These are phyloP conservation scores for Abramis brama DNA, from an alignment of 2,113 vertebrate species.

Conservation along the genomic window DNA sequence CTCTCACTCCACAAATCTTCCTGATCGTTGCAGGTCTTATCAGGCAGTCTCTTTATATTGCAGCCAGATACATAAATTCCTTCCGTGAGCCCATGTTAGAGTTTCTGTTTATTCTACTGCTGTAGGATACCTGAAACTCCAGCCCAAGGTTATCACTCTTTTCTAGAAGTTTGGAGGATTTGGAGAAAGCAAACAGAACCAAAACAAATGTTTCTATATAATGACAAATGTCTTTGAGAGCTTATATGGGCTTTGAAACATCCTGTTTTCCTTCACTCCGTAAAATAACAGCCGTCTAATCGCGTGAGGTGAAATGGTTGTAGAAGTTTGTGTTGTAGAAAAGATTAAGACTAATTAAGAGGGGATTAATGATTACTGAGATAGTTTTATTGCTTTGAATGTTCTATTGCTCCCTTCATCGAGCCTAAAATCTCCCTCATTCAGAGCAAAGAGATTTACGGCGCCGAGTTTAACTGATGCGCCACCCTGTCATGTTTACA, in stretches of 20 bases:
- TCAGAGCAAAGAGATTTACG: not conserved
- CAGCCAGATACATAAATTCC: constrained; percentile 25
- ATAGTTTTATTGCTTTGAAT: not conserved
- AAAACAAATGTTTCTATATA: constrained; percentile 2
- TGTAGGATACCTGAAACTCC: not conserved
- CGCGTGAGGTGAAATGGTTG: not conserved
- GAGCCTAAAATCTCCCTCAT: not conserved
- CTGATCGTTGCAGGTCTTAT: constrained; percentile 16
- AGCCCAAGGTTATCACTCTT: constrained; percentile 15
- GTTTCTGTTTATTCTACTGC: constrained; percentile 11
- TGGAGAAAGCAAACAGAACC: not conserved
- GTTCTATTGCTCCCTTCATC: not conserved
- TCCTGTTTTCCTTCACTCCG: not conserved
- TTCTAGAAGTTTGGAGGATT: not conserved
- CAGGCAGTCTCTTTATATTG: constrained; percentile 25
- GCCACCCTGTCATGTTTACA: constrained; percentile 45
- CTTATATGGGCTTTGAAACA: not conserved
- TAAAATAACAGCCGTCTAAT: not conserved
- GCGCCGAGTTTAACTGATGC: not conserved
- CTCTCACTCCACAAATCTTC: constrained; percentile 16
- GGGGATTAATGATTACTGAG: not conserved
- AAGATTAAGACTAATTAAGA: not conserved
- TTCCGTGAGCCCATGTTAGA: not conserved
- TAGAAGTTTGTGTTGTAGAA: not conserved
- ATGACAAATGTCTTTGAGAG: not conserved